phyloP scores from a whole-genome alignment of 2,797 vertebrate species.

The Esox lucius region DNA sequence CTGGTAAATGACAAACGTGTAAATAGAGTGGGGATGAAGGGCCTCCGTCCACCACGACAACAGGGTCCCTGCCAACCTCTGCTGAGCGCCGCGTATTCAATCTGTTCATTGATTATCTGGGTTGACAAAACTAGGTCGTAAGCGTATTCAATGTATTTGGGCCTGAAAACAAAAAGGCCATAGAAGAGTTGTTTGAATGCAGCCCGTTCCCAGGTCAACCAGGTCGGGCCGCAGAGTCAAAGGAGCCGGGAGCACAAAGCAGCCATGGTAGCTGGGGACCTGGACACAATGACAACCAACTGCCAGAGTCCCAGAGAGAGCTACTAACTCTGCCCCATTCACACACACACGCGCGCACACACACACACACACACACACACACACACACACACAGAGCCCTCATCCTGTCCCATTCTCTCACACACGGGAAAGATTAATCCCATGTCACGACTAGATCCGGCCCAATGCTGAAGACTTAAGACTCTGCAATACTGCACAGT shows the following conservation, averaged over 20 bases:
- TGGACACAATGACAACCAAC: slow-evolving; percentile 15
- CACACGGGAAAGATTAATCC: slow-evolving; percentile 2
- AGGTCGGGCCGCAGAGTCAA: slow-evolving; percentile 23
- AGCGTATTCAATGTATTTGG: slow-evolving; percentile 47
- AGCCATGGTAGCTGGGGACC: not conserved
- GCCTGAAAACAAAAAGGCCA: slow-evolving; percentile 36
- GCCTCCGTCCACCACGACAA: not conserved
- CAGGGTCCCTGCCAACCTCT: slow-evolving; percentile 25
- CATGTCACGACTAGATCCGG: slow-evolving; percentile 4
- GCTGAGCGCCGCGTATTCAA: slow-evolving; percentile 40
- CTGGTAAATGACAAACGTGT: too few species aligned
- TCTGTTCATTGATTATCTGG: slow-evolving; percentile 51
- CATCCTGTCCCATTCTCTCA: slow-evolving; percentile 26
- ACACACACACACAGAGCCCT: slow-evolving; percentile 21
- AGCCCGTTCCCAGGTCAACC: slow-evolving; percentile 19
- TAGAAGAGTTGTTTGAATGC: slow-evolving; percentile 15
- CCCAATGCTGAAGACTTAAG: not conserved
- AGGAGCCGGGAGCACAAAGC: slow-evolving; percentile 7
- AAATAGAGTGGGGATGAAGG: not conserved
- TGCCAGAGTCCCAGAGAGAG: not conserved
- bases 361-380: slow-evolving; percentile 14
- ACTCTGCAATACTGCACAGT: not conserved
- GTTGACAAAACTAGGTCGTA: slow-evolving; percentile 42
- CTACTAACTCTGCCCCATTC: not conserved
- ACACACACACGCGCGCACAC: not conserved